Evolutionary conservation across 30 jellyfish, hydroid and myxozoan genomes (phyloP).

Genomic region (Aurelia sp.): DNA sequence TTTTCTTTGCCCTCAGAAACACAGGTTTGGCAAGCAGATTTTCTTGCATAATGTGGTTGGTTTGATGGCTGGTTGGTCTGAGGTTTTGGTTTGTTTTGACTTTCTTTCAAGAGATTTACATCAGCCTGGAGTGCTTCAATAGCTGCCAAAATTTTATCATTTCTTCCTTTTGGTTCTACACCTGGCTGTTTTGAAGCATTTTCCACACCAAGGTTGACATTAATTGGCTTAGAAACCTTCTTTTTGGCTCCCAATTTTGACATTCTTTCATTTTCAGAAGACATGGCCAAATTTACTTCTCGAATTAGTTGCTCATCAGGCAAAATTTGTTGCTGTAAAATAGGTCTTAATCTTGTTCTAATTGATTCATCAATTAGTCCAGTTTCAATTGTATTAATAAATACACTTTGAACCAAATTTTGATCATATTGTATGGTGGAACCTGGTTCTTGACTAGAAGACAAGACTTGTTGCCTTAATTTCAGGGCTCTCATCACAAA

Average conservation of each 20-base stretch:
- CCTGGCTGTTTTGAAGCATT: constrained; percentile 25
- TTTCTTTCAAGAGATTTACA: neutral
- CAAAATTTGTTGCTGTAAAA: neutral
- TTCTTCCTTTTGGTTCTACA: constrained; percentile 3
- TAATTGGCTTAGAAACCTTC: constrained; percentile 1
- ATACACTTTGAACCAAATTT: constrained; percentile 13
- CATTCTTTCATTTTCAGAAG: constrained; percentile 22
- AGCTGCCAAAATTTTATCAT: constrained; percentile 25
- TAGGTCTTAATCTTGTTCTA: constrained; percentile 10
- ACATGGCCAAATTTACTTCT: neutral
- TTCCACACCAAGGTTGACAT: constrained; percentile 19
- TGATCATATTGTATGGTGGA: constrained; percentile 16
- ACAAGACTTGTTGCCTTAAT: neutral
- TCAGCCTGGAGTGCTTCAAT: constrained; percentile 32
- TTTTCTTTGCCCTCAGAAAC: constrained; percentile 8
- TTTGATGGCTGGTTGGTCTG: neutral
- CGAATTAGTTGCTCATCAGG: constrained; percentile 22
- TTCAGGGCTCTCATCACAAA: constrained; percentile 28
- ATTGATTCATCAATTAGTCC: constrained; percentile 42
- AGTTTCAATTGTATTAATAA: constrained; percentile 35
- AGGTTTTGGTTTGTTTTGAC: neutral
- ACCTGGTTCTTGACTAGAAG: constrained; percentile 23
- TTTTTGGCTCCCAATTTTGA: constrained; percentile 23
- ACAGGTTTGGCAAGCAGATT: neutral
- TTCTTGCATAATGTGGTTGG: constrained; percentile 5